These are phyloP conservation scores for Datnioides undecimradiatus DNA, from an alignment of 2,113 vertebrate genomes.

Conservation along the genomic window DNA sequence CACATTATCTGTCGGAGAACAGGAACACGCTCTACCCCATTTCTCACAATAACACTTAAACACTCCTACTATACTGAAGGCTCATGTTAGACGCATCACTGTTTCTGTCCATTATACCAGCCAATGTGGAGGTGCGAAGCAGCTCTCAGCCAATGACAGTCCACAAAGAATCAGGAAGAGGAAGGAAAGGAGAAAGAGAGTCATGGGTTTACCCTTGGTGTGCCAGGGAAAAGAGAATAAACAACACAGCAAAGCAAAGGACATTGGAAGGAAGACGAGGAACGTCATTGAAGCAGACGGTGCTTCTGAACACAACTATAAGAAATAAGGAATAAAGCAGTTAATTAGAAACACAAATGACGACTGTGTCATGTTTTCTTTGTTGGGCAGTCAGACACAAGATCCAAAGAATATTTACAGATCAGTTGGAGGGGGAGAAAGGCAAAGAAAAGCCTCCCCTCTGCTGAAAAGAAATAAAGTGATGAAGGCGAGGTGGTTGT, in stretches of 20 bases:
- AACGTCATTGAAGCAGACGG: neutral
- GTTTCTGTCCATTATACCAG: conserved; percentile 34
- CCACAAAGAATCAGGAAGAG: conserved; percentile 70
- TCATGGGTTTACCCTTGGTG: conserved; percentile 74
- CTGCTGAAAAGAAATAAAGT: conserved; percentile 3
- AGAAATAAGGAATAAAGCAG: neutral
- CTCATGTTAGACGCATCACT: conserved; percentile 55
- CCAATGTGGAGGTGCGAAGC: conserved; percentile 57
- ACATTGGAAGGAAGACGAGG: conserved; percentile 16
- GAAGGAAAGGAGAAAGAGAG: conserved; percentile 60
- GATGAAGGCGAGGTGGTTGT: conserved; percentile 4
- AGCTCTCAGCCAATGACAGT: conserved; percentile 62
- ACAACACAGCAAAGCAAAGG: conserved; percentile 39
- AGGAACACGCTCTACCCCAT: conserved; percentile 22
- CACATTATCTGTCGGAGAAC: conserved; percentile 44
- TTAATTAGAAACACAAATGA: conserved; percentile 10
- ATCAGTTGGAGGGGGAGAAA: neutral
- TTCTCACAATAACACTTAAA: conserved; percentile 62
- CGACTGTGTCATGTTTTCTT: neutral
- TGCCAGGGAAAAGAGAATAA: conserved; percentile 52
- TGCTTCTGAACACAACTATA: neutral
- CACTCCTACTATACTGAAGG: conserved; percentile 42
- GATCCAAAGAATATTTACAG: neutral
- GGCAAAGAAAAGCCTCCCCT: neutral
- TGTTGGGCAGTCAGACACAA: neutral